phyloP scores from a whole-genome alignment of 2,797 vertebrate species.

The Scarus forsteni region DNA sequence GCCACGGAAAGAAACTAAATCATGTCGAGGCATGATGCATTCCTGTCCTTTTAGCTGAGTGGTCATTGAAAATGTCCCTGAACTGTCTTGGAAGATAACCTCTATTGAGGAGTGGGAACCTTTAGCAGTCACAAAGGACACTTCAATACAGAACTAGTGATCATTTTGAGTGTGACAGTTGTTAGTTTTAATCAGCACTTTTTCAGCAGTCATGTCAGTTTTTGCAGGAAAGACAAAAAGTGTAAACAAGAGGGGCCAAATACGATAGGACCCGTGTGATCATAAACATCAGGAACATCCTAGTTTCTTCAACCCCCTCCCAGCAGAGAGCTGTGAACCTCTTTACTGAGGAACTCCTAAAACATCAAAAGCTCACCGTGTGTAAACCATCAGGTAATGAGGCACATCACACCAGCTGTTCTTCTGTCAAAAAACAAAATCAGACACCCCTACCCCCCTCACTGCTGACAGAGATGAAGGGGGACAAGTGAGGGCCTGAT shows the following conservation, averaged over 20 bases:
- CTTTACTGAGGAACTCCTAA: slow-evolving; percentile 4
- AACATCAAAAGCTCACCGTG: slow-evolving; percentile 29
- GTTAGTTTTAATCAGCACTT: background rate
- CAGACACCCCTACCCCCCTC: too few species aligned
- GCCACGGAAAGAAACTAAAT: too few species aligned
- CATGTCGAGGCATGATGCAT: too few species aligned
- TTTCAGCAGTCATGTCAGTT: background rate
- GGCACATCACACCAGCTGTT: slow-evolving; percentile 17
- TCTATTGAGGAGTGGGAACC: background rate
- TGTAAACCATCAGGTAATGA: slow-evolving; percentile 12
- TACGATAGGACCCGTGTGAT: background rate
- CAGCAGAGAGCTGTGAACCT: slow-evolving; percentile 2
- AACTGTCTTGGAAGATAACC: too few species aligned
- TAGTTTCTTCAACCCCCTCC: slow-evolving; percentile 12
- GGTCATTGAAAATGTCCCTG: too few species aligned
- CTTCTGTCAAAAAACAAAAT: slow-evolving; percentile 9
- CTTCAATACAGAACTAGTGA: background rate
- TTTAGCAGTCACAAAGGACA: slow-evolving; percentile 1
- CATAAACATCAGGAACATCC: slow-evolving; percentile 24
- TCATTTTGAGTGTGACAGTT: background rate
- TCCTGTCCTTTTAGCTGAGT: too few species aligned
- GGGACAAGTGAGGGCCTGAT: slow-evolving; percentile 28
- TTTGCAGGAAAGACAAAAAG: background rate
- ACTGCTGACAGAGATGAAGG: slow-evolving; percentile 16
- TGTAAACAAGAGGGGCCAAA: too few species aligned